Conservation (phyloP, 2,888 invertebrate species). For the Asteroscopus sphinx region DNA sequence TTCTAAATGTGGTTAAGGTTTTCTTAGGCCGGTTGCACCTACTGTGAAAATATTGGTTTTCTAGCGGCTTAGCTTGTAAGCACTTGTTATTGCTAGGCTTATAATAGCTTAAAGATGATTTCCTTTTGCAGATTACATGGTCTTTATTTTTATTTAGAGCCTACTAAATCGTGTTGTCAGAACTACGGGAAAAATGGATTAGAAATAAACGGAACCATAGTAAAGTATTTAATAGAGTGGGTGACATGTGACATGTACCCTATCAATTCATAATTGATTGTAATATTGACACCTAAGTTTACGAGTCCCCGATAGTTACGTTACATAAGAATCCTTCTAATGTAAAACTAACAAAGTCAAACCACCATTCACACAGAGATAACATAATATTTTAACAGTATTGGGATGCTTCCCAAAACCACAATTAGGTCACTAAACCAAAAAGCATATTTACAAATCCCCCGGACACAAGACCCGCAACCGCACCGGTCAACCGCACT, state of each 20-base stretch:
- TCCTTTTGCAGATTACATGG: conserved; percentile 1
- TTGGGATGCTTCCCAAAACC: conserved; percentile 64
- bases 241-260: too few species aligned
- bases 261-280: too few species aligned
- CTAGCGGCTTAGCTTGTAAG: conserved; percentile 1
- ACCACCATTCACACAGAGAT: conserved; percentile 42
- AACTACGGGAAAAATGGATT: too few species aligned
- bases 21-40: too few species aligned
- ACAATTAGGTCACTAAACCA: conserved; percentile 82
- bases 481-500: conserved; percentile 86
- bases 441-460: conserved; percentile 84
- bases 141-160: neutral
- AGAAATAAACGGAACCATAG: too few species aligned
- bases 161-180: too few species aligned
- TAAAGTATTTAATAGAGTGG: too few species aligned
- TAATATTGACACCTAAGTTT: too few species aligned
- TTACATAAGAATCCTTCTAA: conserved; percentile 1
- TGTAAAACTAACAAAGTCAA: conserved; percentile 29
- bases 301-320: neutral
- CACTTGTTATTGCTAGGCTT: conserved; percentile 5
- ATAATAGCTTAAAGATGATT: conserved; percentile 7
- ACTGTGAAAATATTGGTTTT: conserved; percentile 1
- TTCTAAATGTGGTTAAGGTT: too few species aligned
- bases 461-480: conserved; percentile 70
- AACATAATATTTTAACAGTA: conserved; percentile 50